Percentiles rank a stretch among this genome's conserved stretches.
These are phyloP conservation scores for Theristicus caerulescens DNA, from an alignment of 2,113 vertebrate genomes.

Conservation along the genomic window DNA sequence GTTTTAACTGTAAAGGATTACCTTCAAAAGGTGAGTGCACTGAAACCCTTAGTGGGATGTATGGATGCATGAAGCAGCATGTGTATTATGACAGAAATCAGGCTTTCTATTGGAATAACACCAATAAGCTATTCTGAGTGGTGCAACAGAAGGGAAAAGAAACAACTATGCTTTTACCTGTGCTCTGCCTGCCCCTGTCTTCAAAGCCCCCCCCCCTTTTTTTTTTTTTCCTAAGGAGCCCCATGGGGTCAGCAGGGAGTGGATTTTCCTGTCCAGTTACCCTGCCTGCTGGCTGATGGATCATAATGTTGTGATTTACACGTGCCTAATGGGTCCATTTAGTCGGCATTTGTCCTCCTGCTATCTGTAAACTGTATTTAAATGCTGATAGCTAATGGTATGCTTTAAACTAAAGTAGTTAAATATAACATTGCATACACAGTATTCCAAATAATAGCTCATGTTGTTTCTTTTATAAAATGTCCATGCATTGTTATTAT, in stretches of 20 bases:
- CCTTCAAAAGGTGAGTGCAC: not conserved
- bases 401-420: not conserved
- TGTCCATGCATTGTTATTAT: fast-evolving
- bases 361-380: not conserved
- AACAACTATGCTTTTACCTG: not conserved
- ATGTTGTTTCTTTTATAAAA: not conserved
- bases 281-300: not conserved
- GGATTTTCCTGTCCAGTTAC: not conserved
- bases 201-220: not conserved
- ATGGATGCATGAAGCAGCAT: not conserved
- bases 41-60: not conserved
- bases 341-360: not conserved
- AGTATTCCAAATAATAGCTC: not conserved
- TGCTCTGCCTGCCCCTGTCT: not conserved
- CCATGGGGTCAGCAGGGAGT: not conserved
- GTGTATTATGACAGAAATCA: not conserved
- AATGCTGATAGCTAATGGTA: not conserved
- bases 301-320: not conserved
- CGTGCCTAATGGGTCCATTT: not conserved
- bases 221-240: not conserved
- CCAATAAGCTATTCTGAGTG: not conserved
- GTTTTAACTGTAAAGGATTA: not conserved
- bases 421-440: not conserved
- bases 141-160: fast-evolving
- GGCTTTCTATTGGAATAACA: not conserved